Conservation (phyloP, 2,113 vertebrate species). For the Phaethornis superciliosus region DNA sequence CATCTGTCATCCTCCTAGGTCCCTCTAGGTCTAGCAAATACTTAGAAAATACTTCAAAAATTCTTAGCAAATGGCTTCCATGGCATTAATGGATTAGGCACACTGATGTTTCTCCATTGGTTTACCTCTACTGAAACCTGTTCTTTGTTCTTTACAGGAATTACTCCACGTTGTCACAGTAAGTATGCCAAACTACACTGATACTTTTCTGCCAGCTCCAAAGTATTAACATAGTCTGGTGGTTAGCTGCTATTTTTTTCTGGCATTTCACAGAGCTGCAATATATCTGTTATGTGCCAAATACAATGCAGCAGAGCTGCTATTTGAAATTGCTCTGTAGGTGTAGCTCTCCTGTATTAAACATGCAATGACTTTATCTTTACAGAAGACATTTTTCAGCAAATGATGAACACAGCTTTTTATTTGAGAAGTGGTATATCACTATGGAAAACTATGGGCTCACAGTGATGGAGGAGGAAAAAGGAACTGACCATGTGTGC, state of each 20-base stretch:
- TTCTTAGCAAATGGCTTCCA: neutral
- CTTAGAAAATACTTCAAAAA: neutral
- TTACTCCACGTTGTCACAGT: neutral
- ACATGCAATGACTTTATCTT: accelerated
- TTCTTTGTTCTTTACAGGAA: neutral
- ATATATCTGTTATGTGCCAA: accelerated
- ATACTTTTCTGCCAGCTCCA: neutral
- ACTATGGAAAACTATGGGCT: neutral
- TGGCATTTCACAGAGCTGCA: neutral
- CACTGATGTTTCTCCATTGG: constrained; percentile 17
- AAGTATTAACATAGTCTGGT: neutral
- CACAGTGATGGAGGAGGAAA: neutral
- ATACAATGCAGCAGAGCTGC: neutral
- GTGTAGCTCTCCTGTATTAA: neutral
- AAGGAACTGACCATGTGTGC: accelerated
- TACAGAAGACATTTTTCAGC: neutral
- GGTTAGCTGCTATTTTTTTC: neutral
- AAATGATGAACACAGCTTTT: neutral
- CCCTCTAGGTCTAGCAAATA: neutral
- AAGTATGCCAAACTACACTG: neutral
- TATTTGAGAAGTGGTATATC: neutral
- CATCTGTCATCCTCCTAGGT: neutral
- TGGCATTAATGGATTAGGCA: constrained; percentile 37
- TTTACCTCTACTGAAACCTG: neutral
- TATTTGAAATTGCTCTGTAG: neutral